These are phyloP conservation scores for Orchesellides sinensis DNA, from an alignment of 2,888 invertebrate species.

Conservation along the genomic window DNA sequence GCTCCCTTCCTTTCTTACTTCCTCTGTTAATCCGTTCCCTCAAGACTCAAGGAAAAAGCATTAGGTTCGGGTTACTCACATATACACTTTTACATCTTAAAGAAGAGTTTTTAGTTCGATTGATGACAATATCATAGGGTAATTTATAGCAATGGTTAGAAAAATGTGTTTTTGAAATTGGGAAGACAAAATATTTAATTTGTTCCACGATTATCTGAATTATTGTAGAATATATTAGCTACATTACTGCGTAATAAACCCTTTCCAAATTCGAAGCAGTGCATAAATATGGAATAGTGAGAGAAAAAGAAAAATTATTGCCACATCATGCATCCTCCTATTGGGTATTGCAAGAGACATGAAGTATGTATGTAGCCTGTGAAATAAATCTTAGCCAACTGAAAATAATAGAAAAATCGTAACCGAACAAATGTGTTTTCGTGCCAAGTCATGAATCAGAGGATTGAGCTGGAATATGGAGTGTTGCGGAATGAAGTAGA, in stretches of 20 bases:
- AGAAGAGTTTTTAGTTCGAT: no score
- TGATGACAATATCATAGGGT: no score
- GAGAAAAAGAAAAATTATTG: conserved; percentile 40
- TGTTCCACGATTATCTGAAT: conserved; percentile 32
- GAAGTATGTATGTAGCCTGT: conserved; percentile 28
- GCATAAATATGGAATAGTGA: conserved; percentile 26
- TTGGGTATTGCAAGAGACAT: conserved; percentile 24
- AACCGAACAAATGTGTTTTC: conserved; percentile 33
- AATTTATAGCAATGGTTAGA: no score
- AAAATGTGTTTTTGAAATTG: no score
- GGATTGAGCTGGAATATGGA: conserved; percentile 19
- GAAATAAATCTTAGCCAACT: conserved; percentile 40
- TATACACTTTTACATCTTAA: no score
- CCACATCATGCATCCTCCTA: conserved; percentile 49
- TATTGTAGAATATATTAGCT: conserved; percentile 30
- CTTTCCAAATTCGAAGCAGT: conserved; percentile 13
- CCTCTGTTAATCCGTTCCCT: not conserved
- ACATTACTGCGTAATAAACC: not conserved
- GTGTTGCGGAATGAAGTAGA: conserved; percentile 17
- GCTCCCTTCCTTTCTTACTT: conserved; percentile 22
- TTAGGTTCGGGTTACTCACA: not conserved
- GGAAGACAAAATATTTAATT: conserved; percentile 22
- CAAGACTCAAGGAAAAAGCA: not conserved
- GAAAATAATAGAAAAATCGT: conserved; percentile 5
- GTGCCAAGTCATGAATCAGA: conserved; percentile 55